Percentiles rank a stretch among this genome's conserved stretches.
These are phyloP conservation scores for Poliocrania exsul DNA, from an alignment of 2,797 vertebrate genomes.

Conservation along the genomic window DNA sequence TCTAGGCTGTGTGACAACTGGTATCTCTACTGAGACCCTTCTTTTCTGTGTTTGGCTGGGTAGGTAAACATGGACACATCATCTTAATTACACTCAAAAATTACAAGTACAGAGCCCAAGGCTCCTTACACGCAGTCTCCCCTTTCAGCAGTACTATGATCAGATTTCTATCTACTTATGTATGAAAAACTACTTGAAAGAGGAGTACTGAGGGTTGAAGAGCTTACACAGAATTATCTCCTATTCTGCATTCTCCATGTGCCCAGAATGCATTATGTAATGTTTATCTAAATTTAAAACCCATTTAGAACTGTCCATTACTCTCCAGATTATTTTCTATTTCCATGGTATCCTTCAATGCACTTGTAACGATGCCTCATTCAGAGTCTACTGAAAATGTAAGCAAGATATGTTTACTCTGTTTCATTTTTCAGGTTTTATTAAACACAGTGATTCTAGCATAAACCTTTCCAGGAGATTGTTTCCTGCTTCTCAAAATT, in stretches of 20 bases:
- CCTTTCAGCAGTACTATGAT: neutral
- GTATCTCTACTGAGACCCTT: neutral
- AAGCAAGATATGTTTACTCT: neutral
- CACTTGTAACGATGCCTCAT: neutral
- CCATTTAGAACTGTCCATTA: slow-evolving; percentile 14
- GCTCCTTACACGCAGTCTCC: neutral
- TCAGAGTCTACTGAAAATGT: neutral
- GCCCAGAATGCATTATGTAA: slow-evolving; percentile 14
- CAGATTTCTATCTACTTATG: neutral
- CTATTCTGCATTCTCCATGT: neutral
- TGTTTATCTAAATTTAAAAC: slow-evolving; percentile 25
- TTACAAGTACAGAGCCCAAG: neutral
- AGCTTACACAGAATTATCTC: slow-evolving; percentile 11
- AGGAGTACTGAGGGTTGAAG: neutral
- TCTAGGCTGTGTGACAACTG: neutral
- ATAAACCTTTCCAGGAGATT: neutral
- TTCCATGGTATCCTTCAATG: neutral
- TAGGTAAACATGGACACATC: neutral
- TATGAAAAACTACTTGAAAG: neutral
- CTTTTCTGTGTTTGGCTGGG: neutral
- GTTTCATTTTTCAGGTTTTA: neutral
- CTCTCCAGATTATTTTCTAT: slow-evolving; percentile 22
- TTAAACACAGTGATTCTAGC: neutral
- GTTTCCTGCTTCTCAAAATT: neutral
- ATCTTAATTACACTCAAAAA: neutral